Evolutionary conservation across 2,113 vertebrate species (phyloP), one percentile per base, ranked within the genome.

Genomic region (Trochalopteron elliotii): DNA sequence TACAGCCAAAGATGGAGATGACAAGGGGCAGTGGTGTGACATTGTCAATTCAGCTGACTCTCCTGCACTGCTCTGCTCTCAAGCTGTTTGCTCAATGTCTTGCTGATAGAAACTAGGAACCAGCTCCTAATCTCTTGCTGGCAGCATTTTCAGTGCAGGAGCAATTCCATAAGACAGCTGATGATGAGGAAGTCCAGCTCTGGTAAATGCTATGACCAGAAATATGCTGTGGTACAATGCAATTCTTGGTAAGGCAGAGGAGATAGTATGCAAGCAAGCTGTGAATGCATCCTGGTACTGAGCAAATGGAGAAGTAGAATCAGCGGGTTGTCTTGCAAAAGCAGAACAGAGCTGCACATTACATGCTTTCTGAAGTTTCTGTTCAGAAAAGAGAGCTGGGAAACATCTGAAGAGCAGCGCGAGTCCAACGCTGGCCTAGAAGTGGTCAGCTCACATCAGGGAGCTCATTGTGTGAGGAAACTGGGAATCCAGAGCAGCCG

Each of bases 401-500:
- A 96, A 93, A 61, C 55, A 89, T 89, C 49, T 86, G 80, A 80
- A 90, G 77, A 92, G 70, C 84, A 71, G 49, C 1, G 0, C 13
- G 3, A 69, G 52, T 39, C 56, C 60, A 64, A 0, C 0, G 0
- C 49, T 53, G 45, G 50, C 39, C 7, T 57, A 42, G 68, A 88
- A 91, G 60, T 56, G 76, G 94, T 90, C 71, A 68, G 25, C 68
- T 91, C 91, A 37, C 88, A 87, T 94, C 83, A 95, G 88, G 88
- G 86, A 86, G 40, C 67, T 82, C 44, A n/a, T 59, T 81, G 89
- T 84, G 87, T 2, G 8, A 79, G 50, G 80, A 81, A 87, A 22
- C 52, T 37, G 69, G 86, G 93, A 91, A 91, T 84, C 49, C n/a
- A 61, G 81, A 92, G 87, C 81, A 94, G 83, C 31, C 0, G 7